Percentiles rank a stretch among this genome's conserved stretches.
Conservation (phyloP, 2,888 invertebrate genomes). For the Archips xylosteana region DNA sequence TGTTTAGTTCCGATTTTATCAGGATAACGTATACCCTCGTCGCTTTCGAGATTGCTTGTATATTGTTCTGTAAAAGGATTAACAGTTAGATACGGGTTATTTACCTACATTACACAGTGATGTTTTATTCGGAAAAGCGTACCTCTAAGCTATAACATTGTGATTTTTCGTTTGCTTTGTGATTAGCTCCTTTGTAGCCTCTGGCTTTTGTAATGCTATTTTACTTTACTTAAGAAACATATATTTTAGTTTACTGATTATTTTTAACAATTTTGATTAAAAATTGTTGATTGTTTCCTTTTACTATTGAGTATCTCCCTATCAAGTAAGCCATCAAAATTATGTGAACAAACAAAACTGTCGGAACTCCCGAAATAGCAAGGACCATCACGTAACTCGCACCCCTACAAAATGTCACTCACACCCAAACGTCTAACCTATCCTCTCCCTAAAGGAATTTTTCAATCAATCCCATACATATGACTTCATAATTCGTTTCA, state of each 20-base stretch:
- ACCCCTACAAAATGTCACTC: slow-evolving; percentile 67
- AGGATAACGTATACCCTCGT: slow-evolving; percentile 7
- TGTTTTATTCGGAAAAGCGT: background rate
- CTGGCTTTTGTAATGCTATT: background rate
- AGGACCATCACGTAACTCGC: slow-evolving; percentile 57
- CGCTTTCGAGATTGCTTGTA: slow-evolving; percentile 20
- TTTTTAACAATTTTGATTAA: background rate
- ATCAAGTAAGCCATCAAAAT: slow-evolving; percentile 22
- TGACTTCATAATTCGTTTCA: slow-evolving; percentile 74
- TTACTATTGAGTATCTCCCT: background rate
- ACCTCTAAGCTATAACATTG: background rate
- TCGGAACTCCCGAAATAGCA: slow-evolving; percentile 57
- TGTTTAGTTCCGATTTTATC: slow-evolving; percentile 30
- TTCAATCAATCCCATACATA: slow-evolving; percentile 77
- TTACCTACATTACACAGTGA: background rate
- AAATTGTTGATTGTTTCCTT: background rate
- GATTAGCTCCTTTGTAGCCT: background rate
- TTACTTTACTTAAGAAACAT: background rate
- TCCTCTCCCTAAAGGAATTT: slow-evolving; percentile 73
- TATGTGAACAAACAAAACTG: slow-evolving; percentile 45
- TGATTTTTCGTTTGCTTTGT: background rate
- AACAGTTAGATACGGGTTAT: background rate
- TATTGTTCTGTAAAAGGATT: slow-evolving; percentile 19
- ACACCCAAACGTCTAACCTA: slow-evolving; percentile 66
- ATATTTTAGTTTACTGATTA: background rate